Percentiles rank a stretch among this genome's conserved stretches.
phyloP scores from a whole-genome alignment of 2,888 invertebrate genomes.

The Acronicta leporina region DNA sequence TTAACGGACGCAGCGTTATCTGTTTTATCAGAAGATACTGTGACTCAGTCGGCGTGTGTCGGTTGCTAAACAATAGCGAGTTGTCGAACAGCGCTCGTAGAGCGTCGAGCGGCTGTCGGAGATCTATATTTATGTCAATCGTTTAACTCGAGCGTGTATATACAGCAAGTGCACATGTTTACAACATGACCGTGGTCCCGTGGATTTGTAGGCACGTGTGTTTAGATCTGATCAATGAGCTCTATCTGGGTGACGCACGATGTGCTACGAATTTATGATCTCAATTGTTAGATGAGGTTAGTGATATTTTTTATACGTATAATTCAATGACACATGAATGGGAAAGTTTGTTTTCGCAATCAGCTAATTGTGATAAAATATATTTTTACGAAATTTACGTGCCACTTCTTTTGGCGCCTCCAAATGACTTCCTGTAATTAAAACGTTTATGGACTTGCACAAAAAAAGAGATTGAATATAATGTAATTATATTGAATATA shows the following conservation, averaged over 20 bases:
- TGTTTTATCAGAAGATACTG: slow-evolving; percentile 84
- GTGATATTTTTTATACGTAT: slow-evolving; percentile 58
- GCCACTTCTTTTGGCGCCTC: not conserved
- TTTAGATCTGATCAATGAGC: slow-evolving; percentile 63
- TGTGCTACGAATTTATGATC: slow-evolving; percentile 52
- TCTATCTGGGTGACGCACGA: slow-evolving; percentile 62
- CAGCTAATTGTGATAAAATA: not conserved
- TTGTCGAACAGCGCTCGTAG: slow-evolving; percentile 59
- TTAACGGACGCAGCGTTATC: slow-evolving; percentile 82
- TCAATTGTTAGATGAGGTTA: slow-evolving; percentile 68
- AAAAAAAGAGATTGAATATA: not conserved
- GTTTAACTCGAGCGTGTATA: slow-evolving; percentile 55
- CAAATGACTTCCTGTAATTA: not conserved
- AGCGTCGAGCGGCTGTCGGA: slow-evolving; percentile 34
- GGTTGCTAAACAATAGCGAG: slow-evolving; percentile 68
- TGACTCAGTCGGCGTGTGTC: slow-evolving; percentile 72
- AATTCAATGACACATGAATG: slow-evolving; percentile 30
- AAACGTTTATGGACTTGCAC: not conserved
- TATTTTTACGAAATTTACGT: not conserved
- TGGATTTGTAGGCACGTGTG: slow-evolving; percentile 58
- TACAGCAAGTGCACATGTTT: slow-evolving; percentile 59
- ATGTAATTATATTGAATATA: slow-evolving; percentile 2
- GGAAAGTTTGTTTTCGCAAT: slow-evolving; percentile 17
- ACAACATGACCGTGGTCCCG: slow-evolving; percentile 44
- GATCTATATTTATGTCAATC: slow-evolving; percentile 60